Base-by-base conservation (phyloP, 2,113 vertebrate genomes). In the Ceyx margarethae region DNA sequence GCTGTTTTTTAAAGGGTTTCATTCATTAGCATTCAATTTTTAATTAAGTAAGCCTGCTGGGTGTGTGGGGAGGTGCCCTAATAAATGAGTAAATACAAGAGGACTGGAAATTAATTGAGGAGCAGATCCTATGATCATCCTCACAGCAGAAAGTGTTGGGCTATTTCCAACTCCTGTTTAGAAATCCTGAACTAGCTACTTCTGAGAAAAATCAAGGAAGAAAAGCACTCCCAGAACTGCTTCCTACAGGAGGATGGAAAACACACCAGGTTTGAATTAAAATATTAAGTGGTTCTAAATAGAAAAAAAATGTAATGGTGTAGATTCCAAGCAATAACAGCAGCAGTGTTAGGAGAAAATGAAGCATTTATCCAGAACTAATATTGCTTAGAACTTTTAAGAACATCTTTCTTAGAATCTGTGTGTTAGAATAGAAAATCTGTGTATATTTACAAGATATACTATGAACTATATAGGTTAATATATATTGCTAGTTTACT, bases 31-130 rank as follows among this genome's bases (percentile, higher is more conserved):
- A 65, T 67, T 85, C 15, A 31, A 14, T 81, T 81, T 71, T 79
- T 74, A 43, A 37, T 37, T 37, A 37, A 37, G 37, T 37, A 37
- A 37, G 37, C 37, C 37, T 37, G 37, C 37, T 37, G 20, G 20
- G 12, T 20, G 18, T 18, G 26, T 29, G 21, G 0, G 13, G 2
- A 3, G 11, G 0, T 45, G 33, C 15, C 67, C 45, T 60, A 81
- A 64, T 66, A 69, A 71, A 50, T 13, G 15, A 51, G 8, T 29
- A 26, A 88, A 19, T 76, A 68, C 60, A 72, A 83, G 29, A 83
- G 9, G 16, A 37, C 35, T 37, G 6, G 54, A 83, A 91, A 45
- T 10, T 2, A 86, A 83, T 15, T 6, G 65, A 40, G 54, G 10
- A 77, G 25, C 35, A 80, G 73, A 86, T 60, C 19, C 31, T 68